phyloP scores from a whole-genome alignment of 1,140 invertebrate genomes.

The Drosophila seguyi region DNA sequence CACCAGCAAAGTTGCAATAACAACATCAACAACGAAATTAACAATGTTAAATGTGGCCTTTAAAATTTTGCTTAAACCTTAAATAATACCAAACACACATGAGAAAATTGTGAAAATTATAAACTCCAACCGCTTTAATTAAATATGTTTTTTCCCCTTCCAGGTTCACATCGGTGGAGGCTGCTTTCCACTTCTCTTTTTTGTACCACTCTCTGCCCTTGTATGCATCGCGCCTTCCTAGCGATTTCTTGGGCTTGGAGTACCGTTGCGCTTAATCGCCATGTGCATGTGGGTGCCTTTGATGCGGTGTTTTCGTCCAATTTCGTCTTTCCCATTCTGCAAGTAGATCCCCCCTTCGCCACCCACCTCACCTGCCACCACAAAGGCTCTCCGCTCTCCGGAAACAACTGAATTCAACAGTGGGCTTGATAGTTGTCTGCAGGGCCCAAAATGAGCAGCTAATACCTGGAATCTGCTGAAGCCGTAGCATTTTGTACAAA shows the following conservation, averaged over 20 bases:
- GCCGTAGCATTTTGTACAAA: too few species aligned
- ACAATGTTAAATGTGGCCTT: conserved; percentile 29
- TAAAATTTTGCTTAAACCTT: conserved; percentile 6
- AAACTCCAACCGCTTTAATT: conserved; percentile 10
- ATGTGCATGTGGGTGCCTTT: conserved; percentile 23
- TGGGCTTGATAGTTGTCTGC: background rate
- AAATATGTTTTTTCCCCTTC: background rate
- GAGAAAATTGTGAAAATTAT: background rate
- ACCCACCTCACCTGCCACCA: conserved; percentile 4
- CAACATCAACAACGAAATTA: background rate
- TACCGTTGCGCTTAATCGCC: conserved; percentile 24
- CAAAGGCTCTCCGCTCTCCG: conserved; percentile 2
- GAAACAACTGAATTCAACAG: conserved; percentile 8
- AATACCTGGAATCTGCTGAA: background rate
- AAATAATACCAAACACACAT: background rate
- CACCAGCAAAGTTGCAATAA: conserved; percentile 3
- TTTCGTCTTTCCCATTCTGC: background rate
- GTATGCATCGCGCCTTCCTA: background rate
- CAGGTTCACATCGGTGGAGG: background rate
- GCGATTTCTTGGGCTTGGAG: conserved; percentile 1
- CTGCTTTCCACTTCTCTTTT: background rate
- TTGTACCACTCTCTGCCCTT: background rate
- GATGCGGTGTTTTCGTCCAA: conserved; percentile 27
- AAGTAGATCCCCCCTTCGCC: too few species aligned
- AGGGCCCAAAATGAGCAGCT: too few species aligned